Evolutionary conservation across 2,113 vertebrate genomes (phyloP), one percentile per base, ranked within the genome.

Genomic region (Ceuthmochares aereus): DNA sequence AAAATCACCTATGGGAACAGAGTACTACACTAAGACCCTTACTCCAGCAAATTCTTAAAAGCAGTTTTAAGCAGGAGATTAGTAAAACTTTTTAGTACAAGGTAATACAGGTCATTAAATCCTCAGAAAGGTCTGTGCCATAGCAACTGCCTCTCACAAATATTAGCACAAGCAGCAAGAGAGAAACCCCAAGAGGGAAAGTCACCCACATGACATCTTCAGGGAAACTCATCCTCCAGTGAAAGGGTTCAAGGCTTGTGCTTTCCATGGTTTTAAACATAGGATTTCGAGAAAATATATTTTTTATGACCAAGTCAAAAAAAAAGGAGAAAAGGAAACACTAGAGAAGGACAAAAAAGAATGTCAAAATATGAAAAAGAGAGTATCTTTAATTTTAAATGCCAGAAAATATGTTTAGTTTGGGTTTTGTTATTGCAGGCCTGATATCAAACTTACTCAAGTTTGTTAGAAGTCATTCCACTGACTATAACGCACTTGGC

Each of bases 241-340:
- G 2, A 10, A 74, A 84, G 27, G 13, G 5, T 9, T 45, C 1
- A 0, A 75, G n/a, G 29, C 12, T 21, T 21, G 17, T 27, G 55
- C 6, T 72, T 59, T 29, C 70, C 4, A 0, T 29, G 22, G 1
- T 30, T 69, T 30, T n/a, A 70, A 87, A 32, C 18, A 29, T 0
- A 21, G 6, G 5, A 52, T 78, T 75, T 62, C 52, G 36, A 90
- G 47, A 52, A 72, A 63, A 56, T 23, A 1, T 1, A 0, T 4
- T 13, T 54, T 64, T 93, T 15, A 62, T 14, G 14, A 11, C 26
- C 8, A 4, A 4, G 19, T 29, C 7, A 7, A 2, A 15, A 3
- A 0, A 4, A 45, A 18, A 45, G 43, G 19, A n/a, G 5, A 19
- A 36, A 2, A 4, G 34, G 34, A 13, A 23, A 8, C 7, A 7